A percentile compares a stretch with the other conserved stretches of the same genome.
Evolutionary conservation across 2,113 vertebrate species (phyloP).

Genomic region (Percina caprodes): DNA sequence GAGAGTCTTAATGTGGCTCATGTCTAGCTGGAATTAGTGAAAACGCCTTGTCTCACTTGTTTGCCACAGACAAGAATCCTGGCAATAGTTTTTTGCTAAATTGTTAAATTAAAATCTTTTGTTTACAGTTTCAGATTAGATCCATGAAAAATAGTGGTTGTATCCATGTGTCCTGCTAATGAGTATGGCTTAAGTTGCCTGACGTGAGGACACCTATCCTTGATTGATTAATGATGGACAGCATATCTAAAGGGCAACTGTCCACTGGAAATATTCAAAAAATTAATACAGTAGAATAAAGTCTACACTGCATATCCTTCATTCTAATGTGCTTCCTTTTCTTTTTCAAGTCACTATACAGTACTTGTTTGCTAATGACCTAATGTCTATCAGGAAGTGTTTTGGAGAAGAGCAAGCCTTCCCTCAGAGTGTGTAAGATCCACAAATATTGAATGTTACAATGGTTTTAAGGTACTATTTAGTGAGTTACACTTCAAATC

Average conservation of each 20-base stretch:
- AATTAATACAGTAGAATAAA: background rate
- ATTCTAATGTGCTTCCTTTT: background rate
- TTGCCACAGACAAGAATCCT: background rate
- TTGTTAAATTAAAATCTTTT: background rate
- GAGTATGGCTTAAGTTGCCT: background rate
- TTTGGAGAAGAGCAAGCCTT: background rate
- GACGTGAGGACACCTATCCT: background rate
- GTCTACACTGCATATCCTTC: background rate
- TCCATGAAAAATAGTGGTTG: background rate
- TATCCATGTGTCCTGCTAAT: background rate
- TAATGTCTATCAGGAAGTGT: background rate
- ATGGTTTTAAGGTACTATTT: background rate
- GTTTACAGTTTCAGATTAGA: background rate
- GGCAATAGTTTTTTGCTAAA: background rate
- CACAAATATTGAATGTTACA: background rate
- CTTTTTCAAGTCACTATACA: background rate
- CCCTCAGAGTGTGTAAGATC: background rate
- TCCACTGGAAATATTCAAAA: background rate
- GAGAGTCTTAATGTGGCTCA: constrained; percentile 14
- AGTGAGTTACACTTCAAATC: background rate
- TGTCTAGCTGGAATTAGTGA: constrained; percentile 8
- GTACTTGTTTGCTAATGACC: background rate
- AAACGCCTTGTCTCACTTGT: constrained; percentile 16
- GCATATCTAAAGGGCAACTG: background rate
- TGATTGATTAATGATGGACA: background rate